Evolutionary conservation across 2,888 invertebrate species (phyloP).

Genomic region (Sphecodes monilicornis): DNA sequence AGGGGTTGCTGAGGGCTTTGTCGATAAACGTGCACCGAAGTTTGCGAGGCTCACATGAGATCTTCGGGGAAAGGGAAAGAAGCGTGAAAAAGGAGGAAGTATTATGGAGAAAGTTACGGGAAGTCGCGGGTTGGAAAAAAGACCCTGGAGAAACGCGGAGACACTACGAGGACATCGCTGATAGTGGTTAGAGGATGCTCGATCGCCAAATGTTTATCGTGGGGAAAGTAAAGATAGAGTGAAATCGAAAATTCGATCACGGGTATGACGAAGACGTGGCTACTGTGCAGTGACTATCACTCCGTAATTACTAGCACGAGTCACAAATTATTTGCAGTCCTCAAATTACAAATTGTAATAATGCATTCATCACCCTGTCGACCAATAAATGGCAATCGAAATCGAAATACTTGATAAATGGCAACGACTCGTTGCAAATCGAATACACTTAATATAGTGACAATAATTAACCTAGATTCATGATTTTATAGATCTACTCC

Average conservation of each 20-base stretch:
- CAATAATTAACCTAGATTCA: neutral
- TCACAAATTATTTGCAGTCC: neutral
- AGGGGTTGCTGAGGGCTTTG: neutral
- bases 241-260: neutral
- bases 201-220: neutral
- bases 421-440: too few species aligned
- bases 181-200: neutral
- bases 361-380: too few species aligned
- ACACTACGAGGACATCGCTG: neutral
- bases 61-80: neutral
- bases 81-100: neutral
- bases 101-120: neutral
- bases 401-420: too few species aligned
- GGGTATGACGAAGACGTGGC: neutral
- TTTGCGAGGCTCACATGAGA: neutral
- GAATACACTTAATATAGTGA: too few species aligned
- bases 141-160: neutral
- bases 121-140: neutral
- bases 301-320: neutral
- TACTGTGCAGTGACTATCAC: neutral
- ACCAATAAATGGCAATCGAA: too few species aligned
- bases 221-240: neutral
- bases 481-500: neutral
- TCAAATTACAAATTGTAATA: neutral
- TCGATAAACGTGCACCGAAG: slow-evolving; percentile 3